Percentiles rank a stretch among this genome's conserved stretches.
Conservation (phyloP, 2,113 vertebrate genomes). For the Lasiurus cinereus region DNA sequence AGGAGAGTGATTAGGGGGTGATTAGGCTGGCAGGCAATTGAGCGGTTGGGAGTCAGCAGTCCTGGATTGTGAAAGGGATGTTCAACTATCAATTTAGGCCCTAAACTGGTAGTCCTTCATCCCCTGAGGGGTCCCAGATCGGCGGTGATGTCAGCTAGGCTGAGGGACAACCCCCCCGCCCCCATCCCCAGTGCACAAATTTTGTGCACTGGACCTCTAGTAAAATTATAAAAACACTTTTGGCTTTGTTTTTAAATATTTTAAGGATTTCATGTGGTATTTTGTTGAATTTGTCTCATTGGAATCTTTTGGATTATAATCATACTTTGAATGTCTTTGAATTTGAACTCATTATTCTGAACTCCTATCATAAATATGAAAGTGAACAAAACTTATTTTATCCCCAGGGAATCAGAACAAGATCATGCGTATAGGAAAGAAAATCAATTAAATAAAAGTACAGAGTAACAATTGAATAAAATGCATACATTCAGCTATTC, state of each 20-base stretch:
- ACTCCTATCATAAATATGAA: background rate
- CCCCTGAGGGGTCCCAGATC: too few species aligned
- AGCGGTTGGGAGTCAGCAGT: too few species aligned
- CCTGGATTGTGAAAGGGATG: too few species aligned
- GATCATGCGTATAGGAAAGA: background rate
- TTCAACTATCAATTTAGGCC: too few species aligned
- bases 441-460: background rate
- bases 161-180: too few species aligned
- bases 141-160: too few species aligned
- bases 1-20: too few species aligned
- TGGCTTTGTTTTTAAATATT: slow-evolving; percentile 25
- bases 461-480: background rate
- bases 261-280: background rate
- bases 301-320: background rate
- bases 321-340: background rate
- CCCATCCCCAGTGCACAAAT: too few species aligned
- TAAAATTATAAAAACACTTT: background rate
- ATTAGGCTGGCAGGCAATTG: too few species aligned
- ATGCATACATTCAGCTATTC: background rate
- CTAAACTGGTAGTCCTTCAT: too few species aligned
- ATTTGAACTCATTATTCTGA: background rate
- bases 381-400: background rate
- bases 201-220: background rate
- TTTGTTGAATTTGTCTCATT: background rate
- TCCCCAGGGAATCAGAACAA: background rate